Conservation (phyloP, 30 jellyfish, hydroid and myxozoan genomes). For the Turritopsis dohrnii region DNA sequence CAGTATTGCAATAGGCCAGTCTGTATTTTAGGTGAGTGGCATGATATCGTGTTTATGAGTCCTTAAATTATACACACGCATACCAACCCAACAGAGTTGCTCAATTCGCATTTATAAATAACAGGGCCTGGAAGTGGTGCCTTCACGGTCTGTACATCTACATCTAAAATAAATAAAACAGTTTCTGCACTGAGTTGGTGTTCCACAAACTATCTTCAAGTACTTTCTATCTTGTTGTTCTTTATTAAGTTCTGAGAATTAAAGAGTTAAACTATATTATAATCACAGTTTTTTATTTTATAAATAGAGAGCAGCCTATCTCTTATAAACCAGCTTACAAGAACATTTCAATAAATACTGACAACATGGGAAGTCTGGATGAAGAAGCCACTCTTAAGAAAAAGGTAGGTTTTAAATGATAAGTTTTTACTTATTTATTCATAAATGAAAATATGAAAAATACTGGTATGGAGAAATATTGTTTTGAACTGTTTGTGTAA, state of each 20-base stretch:
- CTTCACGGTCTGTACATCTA: background rate
- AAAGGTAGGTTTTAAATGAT: conserved; percentile 14
- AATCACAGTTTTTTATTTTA: no score
- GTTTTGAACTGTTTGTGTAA: no score
- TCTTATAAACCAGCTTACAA: background rate
- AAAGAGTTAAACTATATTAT: no score
- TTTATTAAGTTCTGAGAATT: background rate
- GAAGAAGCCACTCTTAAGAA: conserved; percentile 7
- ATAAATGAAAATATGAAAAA: no score
- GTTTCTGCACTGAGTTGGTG: background rate
- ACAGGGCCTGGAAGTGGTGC: background rate
- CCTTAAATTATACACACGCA: background rate
- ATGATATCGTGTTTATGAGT: background rate
- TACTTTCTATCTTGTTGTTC: no score
- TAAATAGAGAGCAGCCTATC: background rate
- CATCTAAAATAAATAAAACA: background rate
- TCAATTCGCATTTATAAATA: background rate
- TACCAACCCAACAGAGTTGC: conserved; percentile 17
- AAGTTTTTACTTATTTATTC: no score
- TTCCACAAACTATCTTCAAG: background rate
- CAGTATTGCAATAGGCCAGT: background rate
- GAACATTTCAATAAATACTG: background rate
- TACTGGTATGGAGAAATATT: no score
- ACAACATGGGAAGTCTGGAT: conserved; percentile 7
- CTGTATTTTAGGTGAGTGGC: background rate